Evolutionary conservation across 1,140 invertebrate genomes (phyloP).

Genomic region (Plectrocnemia conspersa): DNA sequence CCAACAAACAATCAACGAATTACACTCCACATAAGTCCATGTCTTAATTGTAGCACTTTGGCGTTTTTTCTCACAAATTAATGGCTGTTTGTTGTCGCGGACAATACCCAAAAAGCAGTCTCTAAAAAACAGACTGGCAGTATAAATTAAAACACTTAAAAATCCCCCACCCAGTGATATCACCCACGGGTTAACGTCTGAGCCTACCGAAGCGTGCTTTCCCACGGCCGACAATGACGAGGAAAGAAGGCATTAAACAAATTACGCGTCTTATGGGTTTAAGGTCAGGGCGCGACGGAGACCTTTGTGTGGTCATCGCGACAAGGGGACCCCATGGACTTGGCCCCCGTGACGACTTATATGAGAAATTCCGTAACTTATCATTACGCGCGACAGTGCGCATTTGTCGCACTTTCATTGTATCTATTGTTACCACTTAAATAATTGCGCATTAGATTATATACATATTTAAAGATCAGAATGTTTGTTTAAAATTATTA

Average conservation of each 20-base stretch:
- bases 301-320: too few relatives aligned
- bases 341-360: neutral
- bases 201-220: slow-evolving; percentile 32
- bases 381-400: too few relatives aligned
- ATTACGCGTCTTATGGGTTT: slow-evolving; percentile 37
- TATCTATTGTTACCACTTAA: neutral
- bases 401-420: too few relatives aligned
- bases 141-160: slow-evolving; percentile 34
- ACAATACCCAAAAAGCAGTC: slow-evolving; percentile 30
- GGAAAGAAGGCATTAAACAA: slow-evolving; percentile 36
- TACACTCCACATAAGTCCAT: too few relatives aligned
- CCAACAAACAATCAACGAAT: slow-evolving; percentile 11
- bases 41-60: neutral
- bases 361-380: slow-evolving; percentile 4
- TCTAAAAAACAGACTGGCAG: slow-evolving; percentile 31
- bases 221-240: slow-evolving; percentile 34
- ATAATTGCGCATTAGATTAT: neutral
- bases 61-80: slow-evolving; percentile 27
- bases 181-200: slow-evolving; percentile 29
- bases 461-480: neutral
- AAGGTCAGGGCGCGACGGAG: slow-evolving; percentile 29
- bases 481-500: slow-evolving; percentile 1
- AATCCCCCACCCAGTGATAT: too few relatives aligned
- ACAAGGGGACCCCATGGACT: too few relatives aligned
- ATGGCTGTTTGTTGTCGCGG: slow-evolving; percentile 31